A percentile compares a stretch with the other conserved stretches of the same genome.
Evolutionary conservation across 2,797 vertebrate genomes (phyloP).

Genomic region (Urosaurus nigricauda): DNA sequence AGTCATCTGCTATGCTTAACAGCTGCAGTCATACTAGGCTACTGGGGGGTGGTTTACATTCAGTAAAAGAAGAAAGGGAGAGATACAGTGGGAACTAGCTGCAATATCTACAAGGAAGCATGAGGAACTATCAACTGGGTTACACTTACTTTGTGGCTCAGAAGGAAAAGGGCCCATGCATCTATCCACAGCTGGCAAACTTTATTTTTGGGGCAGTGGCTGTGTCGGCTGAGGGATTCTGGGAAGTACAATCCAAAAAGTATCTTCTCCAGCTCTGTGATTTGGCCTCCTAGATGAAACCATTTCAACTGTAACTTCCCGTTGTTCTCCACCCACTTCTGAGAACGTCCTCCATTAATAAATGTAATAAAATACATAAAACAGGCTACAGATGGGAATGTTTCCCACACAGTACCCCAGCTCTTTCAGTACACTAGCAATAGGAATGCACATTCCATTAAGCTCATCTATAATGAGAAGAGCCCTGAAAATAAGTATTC

Average conservation of each 20-base stretch:
- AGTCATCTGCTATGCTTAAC: conserved; percentile 33
- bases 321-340: background rate
- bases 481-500: conserved; percentile 9
- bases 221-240: background rate
- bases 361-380: background rate
- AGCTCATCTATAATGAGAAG: conserved; percentile 31
- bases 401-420: conserved; percentile 25
- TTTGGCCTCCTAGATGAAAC: background rate
- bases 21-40: conserved; percentile 5
- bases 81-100: background rate
- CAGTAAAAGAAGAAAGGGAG: background rate
- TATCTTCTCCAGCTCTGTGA: background rate
- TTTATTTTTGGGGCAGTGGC: background rate
- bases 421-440: conserved; percentile 5
- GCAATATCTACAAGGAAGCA: background rate
- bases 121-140: background rate
- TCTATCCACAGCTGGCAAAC: background rate
- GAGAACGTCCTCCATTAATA: background rate
- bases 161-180: background rate
- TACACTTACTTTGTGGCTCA: background rate
- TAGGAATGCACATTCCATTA: conserved; percentile 33
- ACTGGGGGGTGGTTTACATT: too few relatives aligned
- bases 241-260: background rate
- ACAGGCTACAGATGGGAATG: conserved; percentile 2
- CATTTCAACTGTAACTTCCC: background rate